phyloP scores from a whole-genome alignment of 2,797 vertebrate species.

The Coracias cyanogaster region DNA sequence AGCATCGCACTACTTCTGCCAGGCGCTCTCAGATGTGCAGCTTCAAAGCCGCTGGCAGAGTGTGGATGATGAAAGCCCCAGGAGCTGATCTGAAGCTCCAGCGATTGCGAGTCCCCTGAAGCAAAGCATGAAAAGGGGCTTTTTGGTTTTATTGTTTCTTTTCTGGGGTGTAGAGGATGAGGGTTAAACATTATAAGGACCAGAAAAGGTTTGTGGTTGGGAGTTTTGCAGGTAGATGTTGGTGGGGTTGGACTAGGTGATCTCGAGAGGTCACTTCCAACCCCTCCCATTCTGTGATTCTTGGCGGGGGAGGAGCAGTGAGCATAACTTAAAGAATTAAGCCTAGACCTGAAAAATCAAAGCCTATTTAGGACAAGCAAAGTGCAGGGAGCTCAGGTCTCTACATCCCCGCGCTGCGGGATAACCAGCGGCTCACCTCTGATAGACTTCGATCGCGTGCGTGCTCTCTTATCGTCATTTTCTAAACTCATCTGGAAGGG shows the following conservation, averaged over 20 bases:
- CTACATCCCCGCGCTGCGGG: neutral
- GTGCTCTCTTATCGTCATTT: conserved; percentile 90
- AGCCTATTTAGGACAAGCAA: neutral
- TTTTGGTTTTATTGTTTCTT: neutral
- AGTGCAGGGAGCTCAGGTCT: neutral
- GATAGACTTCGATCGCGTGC: conserved; percentile 92
- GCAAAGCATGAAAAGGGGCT: neutral
- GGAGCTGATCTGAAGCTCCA: conserved; percentile 61
- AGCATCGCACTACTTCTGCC: conserved; percentile 16
- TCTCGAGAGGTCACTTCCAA: neutral
- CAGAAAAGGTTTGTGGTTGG: neutral
- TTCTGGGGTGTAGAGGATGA: neutral
- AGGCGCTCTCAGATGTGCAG: conserved; percentile 23
- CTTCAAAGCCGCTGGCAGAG: conserved; percentile 58
- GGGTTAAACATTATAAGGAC: neutral
- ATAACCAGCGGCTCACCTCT: conserved; percentile 85
- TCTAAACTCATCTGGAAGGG: conserved; percentile 93
- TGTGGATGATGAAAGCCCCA: conserved; percentile 28
- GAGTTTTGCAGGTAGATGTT: neutral
- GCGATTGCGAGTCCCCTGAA: conserved; percentile 32
- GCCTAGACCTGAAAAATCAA: neutral
- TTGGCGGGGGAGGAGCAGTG: too few species aligned
- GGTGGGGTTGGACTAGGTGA: neutral
- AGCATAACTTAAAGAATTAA: neutral
- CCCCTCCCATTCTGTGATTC: neutral